Base-by-base conservation (phyloP, 2,888 invertebrate species). In the Cerastis rubricosa region DNA sequence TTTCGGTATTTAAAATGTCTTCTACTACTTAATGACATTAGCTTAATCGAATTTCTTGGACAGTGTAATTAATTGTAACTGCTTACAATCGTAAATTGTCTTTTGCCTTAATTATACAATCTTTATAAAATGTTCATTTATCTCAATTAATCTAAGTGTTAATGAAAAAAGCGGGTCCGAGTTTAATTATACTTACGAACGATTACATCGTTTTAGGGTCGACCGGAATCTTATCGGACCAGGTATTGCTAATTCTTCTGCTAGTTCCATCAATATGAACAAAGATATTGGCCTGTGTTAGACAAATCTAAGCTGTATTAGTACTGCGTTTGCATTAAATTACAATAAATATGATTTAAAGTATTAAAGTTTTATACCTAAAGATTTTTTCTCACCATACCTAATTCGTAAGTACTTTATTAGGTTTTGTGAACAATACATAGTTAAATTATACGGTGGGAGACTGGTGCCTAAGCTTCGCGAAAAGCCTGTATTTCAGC, bases 51-150 rank as follows among this genome's bases (percentile, higher is more conserved):
- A 75, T 73, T 76, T 80, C 81, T 77, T 45, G 64, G 66, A 65
- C 81, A 57, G 54, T 14, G 68, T 75, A 74, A 84, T 85, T 77
- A 73, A 86, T 73, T 84, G 70, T 78, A 70, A 74, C 74, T 86
- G 61, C 74, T 80, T 76, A 80, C 54, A 76, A 74, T 74, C 76
- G 74, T 86, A 85, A 80, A 86, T 85, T 76, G 84, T 80, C 70
- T 76, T 80, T 74, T 19, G 65, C 74, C 65, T 86, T 86, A 85
- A 85, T 86, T 80, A 84, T 74, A 86, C 84, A 76, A 86, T 85
- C 86, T 84, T 76, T 74, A 65, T 71, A 80, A 80, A 85, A 84
- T 71, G 75, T 84, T 76, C 75, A 86, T 84, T 86, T 83, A 76
- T 86, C 64, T 76, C 73, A 84, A 83, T 84, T 86, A 71, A 71